These are phyloP conservation scores for Gouania willdenowi DNA, from an alignment of 2,797 vertebrate species.

Conservation along the genomic window DNA sequence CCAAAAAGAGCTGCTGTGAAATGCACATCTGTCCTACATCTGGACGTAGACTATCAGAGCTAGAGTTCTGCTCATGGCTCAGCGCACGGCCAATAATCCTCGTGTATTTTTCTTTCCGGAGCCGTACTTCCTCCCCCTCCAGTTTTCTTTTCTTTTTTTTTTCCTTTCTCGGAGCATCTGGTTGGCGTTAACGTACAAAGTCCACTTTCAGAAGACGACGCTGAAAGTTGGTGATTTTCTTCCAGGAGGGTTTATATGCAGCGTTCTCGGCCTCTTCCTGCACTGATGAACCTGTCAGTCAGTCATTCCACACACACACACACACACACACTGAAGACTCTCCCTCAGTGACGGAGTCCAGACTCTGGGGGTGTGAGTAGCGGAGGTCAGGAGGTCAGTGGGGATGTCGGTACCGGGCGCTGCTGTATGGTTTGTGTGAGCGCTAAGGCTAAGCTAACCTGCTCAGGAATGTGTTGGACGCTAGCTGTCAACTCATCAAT, in stretches of 20 bases:
- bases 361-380: neutral
- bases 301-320: no score
- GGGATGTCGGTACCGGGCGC: conserved; percentile 64
- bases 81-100: conserved; percentile 36
- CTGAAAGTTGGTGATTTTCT: no score
- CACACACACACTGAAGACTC: no score
- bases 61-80: conserved; percentile 21
- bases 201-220: conserved; percentile 6
- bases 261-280: no score
- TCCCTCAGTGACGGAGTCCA: neutral
- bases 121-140: conserved; percentile 15
- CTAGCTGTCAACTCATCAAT: conserved; percentile 32
- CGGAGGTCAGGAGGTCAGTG: conserved; percentile 23
- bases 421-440: conserved; percentile 23
- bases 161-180: conserved; percentile 50
- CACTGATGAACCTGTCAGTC: no score
- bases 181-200: conserved; percentile 58
- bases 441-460: conserved; percentile 22
- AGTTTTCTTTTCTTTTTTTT: no score
- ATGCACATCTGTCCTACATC: conserved; percentile 69
- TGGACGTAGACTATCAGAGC: conserved; percentile 37
- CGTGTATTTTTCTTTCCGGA: conserved; percentile 56
- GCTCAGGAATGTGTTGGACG: conserved; percentile 53
- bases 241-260: no score
- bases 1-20: conserved; percentile 21